Conservation (phyloP, 2,113 vertebrate genomes). For the Alosa alosa region DNA sequence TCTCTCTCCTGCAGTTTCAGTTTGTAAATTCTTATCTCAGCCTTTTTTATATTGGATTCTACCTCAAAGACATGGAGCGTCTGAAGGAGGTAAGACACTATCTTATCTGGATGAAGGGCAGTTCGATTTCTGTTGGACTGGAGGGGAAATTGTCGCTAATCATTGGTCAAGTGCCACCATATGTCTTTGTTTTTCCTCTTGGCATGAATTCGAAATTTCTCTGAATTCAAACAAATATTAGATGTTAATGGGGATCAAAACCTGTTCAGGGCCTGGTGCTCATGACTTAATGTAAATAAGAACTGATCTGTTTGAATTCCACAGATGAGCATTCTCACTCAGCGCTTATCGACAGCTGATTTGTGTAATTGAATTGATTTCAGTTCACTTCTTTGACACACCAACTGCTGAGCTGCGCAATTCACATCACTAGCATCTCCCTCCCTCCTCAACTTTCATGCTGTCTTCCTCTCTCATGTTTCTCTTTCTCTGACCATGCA, state of each 20-base stretch:
- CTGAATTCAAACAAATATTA: neutral
- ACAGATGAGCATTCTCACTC: neutral
- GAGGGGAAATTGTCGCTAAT: neutral
- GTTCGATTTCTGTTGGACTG: neutral
- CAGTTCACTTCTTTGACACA: neutral
- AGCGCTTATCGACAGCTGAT: neutral
- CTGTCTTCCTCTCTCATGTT: neutral
- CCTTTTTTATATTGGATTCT: slow-evolving; percentile 99
- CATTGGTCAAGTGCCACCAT: neutral
- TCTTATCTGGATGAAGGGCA: neutral
- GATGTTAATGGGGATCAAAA: neutral
- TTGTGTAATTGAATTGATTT: neutral
- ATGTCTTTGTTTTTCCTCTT: neutral
- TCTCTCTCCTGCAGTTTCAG: slow-evolving; percentile 82
- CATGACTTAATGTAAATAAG: neutral
- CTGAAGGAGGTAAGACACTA: slow-evolving; percentile 86
- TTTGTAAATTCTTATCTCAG: slow-evolving; percentile 99
- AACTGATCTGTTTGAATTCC: neutral
- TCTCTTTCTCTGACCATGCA: neutral
- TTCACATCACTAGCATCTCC: neutral
- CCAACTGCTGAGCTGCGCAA: neutral
- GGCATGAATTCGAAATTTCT: neutral
- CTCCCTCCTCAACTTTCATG: neutral
- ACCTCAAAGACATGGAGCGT: slow-evolving; percentile 99
- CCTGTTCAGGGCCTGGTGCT: neutral